Evolutionary conservation across 53 echinoderm and acorn worm species (phyloP).

Genomic region (Arbacia lixula): DNA sequence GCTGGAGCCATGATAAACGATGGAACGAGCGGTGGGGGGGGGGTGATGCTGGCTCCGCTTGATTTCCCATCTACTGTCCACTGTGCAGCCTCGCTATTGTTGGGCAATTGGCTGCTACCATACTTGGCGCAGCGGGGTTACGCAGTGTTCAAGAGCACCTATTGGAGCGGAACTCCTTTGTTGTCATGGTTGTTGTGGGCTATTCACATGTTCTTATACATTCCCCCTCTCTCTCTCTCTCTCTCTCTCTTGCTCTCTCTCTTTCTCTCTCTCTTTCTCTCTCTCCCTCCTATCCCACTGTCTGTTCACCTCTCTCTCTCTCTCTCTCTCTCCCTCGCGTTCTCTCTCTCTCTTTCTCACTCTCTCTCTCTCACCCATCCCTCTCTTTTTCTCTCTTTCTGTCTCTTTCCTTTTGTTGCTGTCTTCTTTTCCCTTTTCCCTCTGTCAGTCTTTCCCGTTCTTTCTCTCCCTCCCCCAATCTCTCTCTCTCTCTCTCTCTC

Average conservation of each 20-base stretch:
- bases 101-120: not conserved
- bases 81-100: slow-evolving; percentile 22
- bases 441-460: too few relatives aligned
- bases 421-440: not conserved
- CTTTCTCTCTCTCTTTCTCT: not conserved
- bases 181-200: not conserved
- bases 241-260: not conserved
- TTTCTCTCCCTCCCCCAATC: not conserved
- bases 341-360: not conserved
- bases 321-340: not conserved
- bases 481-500: not conserved
- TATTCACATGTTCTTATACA: not conserved
- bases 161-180: slow-evolving; percentile 31
- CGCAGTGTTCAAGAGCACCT: too few relatives aligned
- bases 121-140: too few relatives aligned
- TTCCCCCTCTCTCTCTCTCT: not conserved
- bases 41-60: not conserved
- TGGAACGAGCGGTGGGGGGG: not conserved
- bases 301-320: not conserved
- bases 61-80: slow-evolving; percentile 9
- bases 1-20: not conserved
- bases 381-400: not conserved
- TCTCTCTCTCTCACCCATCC: not conserved
- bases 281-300: not conserved
- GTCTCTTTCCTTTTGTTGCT: not conserved